Conservation (phyloP, 2,888 invertebrate species). For the Dasypogon diadema region DNA sequence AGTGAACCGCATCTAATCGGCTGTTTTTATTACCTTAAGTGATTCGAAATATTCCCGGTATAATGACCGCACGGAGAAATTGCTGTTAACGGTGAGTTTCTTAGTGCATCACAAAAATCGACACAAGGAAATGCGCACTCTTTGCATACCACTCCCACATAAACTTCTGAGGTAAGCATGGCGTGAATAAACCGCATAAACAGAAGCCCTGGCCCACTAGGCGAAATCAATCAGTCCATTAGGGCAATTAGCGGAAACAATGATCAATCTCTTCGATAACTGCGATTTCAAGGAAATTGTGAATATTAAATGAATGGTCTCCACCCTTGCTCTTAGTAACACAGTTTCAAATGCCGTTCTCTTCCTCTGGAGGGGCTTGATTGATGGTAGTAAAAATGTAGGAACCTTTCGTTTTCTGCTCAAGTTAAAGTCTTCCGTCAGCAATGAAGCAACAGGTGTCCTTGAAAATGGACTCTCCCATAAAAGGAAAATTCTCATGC, state of each 20-base stretch:
- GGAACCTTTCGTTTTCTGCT: background rate
- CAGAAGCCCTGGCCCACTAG: background rate
- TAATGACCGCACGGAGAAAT: conserved; percentile 19
- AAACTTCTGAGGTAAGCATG: conserved; percentile 8
- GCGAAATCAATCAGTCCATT: conserved; percentile 24
- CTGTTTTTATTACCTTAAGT: conserved; percentile 34
- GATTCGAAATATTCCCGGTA: conserved; percentile 1
- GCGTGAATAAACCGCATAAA: conserved; percentile 3
- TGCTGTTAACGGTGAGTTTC: background rate
- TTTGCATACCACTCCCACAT: conserved; percentile 38
- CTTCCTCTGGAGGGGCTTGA: conserved; percentile 8
- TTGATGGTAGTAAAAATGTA: too few species aligned
- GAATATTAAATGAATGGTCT: background rate
- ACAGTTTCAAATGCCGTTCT: background rate
- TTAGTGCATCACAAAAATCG: background rate
- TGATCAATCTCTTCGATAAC: conserved; percentile 11
- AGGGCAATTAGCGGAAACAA: conserved; percentile 19
- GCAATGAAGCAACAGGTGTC: conserved; percentile 5
- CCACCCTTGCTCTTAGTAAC: conserved; percentile 3
- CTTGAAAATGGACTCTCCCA: background rate
- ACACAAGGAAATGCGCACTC: conserved; percentile 4
- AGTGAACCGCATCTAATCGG: conserved; percentile 26
- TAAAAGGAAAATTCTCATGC: background rate
- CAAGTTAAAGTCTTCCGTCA: background rate
- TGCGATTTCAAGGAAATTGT: background rate